Conservation (phyloP, 2,113 vertebrate genomes). For the Ceyx cyanopectus region DNA sequence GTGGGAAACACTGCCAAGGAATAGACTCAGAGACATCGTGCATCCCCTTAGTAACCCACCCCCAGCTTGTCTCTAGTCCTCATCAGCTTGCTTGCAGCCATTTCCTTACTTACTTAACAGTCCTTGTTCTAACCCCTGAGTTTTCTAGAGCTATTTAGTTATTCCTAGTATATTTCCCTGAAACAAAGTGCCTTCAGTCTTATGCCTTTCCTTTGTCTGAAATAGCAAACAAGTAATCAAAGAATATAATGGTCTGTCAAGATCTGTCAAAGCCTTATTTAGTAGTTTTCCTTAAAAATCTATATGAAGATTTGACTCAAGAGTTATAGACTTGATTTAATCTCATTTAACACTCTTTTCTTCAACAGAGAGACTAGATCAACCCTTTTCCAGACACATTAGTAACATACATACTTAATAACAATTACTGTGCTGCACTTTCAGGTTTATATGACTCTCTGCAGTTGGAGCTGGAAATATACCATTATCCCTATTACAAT, state of each 20-base stretch:
- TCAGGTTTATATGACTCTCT: background rate
- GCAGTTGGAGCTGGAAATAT: background rate
- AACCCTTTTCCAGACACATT: background rate
- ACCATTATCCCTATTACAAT: background rate
- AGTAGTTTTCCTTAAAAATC: background rate
- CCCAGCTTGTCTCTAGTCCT: background rate
- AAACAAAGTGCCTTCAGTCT: background rate
- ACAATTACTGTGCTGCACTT: background rate
- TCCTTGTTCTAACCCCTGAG: background rate
- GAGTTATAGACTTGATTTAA: background rate
- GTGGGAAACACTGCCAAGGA: background rate
- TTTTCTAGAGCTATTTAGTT: background rate
- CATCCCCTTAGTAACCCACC: background rate
- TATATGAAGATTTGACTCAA: background rate
- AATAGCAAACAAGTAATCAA: background rate
- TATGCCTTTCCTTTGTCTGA: background rate
- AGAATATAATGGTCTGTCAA: background rate
- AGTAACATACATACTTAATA: background rate
- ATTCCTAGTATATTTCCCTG: background rate
- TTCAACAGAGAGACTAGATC: background rate
- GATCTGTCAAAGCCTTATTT: background rate
- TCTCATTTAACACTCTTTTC: background rate
- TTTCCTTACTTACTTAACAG: background rate
- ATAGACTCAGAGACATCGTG: accelerated
- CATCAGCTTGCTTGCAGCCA: background rate